These are phyloP conservation scores for Pseudoips prasinana DNA, from an alignment of 2,888 invertebrate species.

Conservation along the genomic window DNA sequence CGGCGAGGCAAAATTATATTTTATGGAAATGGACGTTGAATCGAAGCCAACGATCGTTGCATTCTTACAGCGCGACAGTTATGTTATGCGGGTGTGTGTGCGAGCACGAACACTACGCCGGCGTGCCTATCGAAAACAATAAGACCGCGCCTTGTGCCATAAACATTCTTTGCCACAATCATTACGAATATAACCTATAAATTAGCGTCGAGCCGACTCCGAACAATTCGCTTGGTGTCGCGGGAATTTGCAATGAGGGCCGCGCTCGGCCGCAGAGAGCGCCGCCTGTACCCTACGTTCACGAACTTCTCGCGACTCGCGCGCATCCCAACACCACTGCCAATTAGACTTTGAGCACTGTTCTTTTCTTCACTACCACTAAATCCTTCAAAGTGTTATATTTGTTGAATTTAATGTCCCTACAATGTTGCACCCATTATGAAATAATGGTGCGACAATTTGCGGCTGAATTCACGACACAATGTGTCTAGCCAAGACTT, in stretches of 20 bases:
- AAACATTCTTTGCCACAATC: slow-evolving; percentile 78
- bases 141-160: slow-evolving; percentile 74
- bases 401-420: no score
- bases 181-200: slow-evolving; percentile 78
- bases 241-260: slow-evolving; percentile 64
- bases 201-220: slow-evolving; percentile 67
- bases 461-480: no score
- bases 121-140: slow-evolving; percentile 71
- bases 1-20: slow-evolving; percentile 65
- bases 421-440: no score
- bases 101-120: slow-evolving; percentile 49
- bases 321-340: slow-evolving; percentile 24
- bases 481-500: no score
- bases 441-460: no score
- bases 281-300: slow-evolving; percentile 1
- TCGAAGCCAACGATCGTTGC: slow-evolving; percentile 67
- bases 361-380: slow-evolving; percentile 1
- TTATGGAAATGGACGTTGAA: slow-evolving; percentile 76
- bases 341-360: slow-evolving; percentile 48
- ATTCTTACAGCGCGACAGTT: slow-evolving; percentile 66
- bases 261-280: slow-evolving; percentile 39
- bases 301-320: slow-evolving; percentile 2
- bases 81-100: slow-evolving; percentile 69
- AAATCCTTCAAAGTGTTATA: slow-evolving; percentile 1
- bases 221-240: slow-evolving; percentile 50